Evolutionary conservation across 1,140 invertebrate species (phyloP), one percentile per base, ranked within the genome.

Genomic region (Zaprionus davidi): DNA sequence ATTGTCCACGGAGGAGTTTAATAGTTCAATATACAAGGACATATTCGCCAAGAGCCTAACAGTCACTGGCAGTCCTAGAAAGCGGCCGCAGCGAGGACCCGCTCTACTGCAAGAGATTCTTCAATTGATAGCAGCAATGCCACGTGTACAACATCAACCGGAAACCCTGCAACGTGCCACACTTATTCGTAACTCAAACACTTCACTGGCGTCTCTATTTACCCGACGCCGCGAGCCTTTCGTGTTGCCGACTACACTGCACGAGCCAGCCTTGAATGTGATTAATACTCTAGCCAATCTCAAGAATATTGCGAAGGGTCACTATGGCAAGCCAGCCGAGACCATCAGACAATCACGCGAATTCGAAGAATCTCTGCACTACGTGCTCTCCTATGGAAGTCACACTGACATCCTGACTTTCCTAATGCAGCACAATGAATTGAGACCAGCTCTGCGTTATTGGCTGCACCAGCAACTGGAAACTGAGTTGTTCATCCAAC

Each of bases 361-460:
- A 69, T 96, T 96, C 77, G 94, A 95, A 57, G 96, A 97, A 88
- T 96, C 95, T 77, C 81, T 96, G 1, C 96, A 96, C 87, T 97
- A 97, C 92, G 92, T 97, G 5, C 93, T 93, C 0, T 95, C 94
- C 59, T 97, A 97, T 85, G 96, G 96, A 5, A 96, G 95, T 22
- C 94, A 95, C 71, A 93, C 93, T 2, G 95, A 95, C 5, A 94
- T 96, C n/a, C 93, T 97, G 22, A 94, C 95, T 53, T 97, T 97
- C 81, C 95, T 96, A 64, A 93, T 96, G 65, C 95, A 94, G 65
- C 94, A 96, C 20, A 93, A 94, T 22, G 94, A 95, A 66, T 91
- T 95, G 28, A 84, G 92, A 0, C 94, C 95, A 22, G 95, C 95
- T 3, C 87, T 97, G 0, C 91, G 93, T 5, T 96, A 96, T 72